These are phyloP conservation scores for Trididemnum miniatum DNA, from an alignment of 23 tunicate species.

Conservation along the genomic window DNA sequence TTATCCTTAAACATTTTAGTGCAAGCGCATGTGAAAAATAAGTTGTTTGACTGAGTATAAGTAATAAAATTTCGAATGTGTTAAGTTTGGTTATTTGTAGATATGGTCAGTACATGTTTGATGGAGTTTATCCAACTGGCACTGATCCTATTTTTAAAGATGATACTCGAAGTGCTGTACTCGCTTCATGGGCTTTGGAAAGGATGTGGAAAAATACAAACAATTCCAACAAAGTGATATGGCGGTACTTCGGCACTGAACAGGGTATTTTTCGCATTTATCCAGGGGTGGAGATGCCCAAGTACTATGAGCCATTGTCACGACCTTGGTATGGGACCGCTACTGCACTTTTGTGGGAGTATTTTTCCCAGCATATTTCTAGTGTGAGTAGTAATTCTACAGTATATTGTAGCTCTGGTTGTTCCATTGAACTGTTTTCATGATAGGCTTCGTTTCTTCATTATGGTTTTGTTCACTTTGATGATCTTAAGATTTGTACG, in stretches of 20 bases:
- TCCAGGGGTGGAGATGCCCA: constrained; percentile 77
- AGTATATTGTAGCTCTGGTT: too few relatives aligned
- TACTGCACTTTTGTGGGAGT: constrained; percentile 18
- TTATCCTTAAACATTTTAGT: too few relatives aligned
- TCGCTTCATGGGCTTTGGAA: constrained; percentile 37
- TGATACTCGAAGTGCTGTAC: constrained; percentile 23
- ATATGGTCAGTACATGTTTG: constrained; percentile 20
- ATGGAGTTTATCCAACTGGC: constrained; percentile 10
- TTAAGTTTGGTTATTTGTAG: too few relatives aligned
- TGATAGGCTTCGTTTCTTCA: too few relatives aligned
- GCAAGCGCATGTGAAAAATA: too few relatives aligned
- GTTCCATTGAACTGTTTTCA: too few relatives aligned
- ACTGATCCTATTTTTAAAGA: constrained; percentile 15
- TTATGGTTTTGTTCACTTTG: too few relatives aligned
- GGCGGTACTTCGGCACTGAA: constrained; percentile 70
- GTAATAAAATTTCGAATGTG: too few relatives aligned
- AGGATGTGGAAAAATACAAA: constrained; percentile 14
- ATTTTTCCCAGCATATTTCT: constrained; percentile 6
- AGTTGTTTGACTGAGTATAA: too few relatives aligned
- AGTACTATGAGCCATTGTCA: constrained; percentile 58
- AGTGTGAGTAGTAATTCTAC: too few relatives aligned
- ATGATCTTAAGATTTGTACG: too few relatives aligned
- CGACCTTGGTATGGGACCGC: constrained; percentile 89
- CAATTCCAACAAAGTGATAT: constrained; percentile 12
- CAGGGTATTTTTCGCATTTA: constrained; percentile 74